Evolutionary conservation across 2,888 invertebrate species (phyloP).

Genomic region (Epistrophe grossulariae): DNA sequence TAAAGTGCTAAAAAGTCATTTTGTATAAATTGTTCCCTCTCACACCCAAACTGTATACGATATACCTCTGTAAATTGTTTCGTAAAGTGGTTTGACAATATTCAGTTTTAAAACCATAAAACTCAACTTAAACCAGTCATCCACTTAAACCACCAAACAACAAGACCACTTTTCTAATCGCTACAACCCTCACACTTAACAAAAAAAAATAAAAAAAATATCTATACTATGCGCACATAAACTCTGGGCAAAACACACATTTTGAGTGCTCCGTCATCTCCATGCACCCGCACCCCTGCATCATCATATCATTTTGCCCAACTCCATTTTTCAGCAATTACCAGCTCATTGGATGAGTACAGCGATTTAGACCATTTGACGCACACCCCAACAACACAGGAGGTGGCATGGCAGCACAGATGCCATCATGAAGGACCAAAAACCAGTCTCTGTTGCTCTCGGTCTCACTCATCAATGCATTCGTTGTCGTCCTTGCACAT

Average conservation of each 20-base stretch:
- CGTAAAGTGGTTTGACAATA: constrained; percentile 69
- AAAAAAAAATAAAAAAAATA: background rate
- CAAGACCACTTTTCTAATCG: constrained; percentile 69
- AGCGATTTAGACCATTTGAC: constrained; percentile 72
- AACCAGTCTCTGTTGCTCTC: constrained; percentile 29
- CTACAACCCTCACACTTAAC: constrained; percentile 38
- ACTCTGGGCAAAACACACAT: constrained; percentile 26
- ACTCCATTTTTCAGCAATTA: constrained; percentile 65
- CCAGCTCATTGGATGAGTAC: constrained; percentile 75
- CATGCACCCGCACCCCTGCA: constrained; percentile 4
- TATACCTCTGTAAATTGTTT: constrained; percentile 56
- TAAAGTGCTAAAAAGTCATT: no score
- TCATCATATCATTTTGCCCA: constrained; percentile 34
- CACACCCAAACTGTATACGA: background rate
- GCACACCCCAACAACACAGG: constrained; percentile 58
- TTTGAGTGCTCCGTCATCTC: constrained; percentile 22
- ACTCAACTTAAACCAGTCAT: constrained; percentile 39
- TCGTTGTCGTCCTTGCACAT: constrained; percentile 56
- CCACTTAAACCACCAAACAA: constrained; percentile 43
- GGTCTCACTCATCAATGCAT: constrained; percentile 35
- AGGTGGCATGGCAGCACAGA: constrained; percentile 20
- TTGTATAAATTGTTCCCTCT: background rate
- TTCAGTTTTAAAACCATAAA: constrained; percentile 31
- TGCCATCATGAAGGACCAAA: constrained; percentile 21
- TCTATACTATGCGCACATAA: background rate